Conservation (phyloP, 2,888 invertebrate species). For the Trachelus iudaicus region DNA sequence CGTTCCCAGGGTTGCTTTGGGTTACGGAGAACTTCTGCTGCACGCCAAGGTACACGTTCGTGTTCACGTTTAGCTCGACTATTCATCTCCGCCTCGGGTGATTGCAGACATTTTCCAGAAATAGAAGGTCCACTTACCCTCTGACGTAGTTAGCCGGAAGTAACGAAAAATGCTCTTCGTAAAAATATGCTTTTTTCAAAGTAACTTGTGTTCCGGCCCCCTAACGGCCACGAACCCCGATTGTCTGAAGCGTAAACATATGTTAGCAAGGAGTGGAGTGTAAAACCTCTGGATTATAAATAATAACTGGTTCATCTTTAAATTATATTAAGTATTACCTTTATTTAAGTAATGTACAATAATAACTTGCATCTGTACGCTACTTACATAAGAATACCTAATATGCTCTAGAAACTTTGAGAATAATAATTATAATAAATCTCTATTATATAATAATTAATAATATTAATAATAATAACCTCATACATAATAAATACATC, state of each 20-base stretch:
- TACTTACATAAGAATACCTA: slow-evolving; percentile 11
- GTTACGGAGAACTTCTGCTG: no score
- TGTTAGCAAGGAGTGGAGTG: neutral
- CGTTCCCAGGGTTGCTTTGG: no score
- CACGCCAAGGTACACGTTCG: no score
- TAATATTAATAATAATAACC: slow-evolving; percentile 27
- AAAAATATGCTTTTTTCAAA: no score
- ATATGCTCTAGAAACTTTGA: slow-evolving; percentile 3
- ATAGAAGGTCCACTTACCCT: no score
- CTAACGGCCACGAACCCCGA: neutral
- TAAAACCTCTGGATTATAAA: neutral
- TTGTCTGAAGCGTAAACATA: neutral
- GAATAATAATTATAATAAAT: slow-evolving; percentile 24
- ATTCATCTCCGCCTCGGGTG: no score
- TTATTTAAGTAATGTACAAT: slow-evolving; percentile 9
- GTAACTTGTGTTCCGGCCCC: no score
- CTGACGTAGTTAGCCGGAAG: no score
- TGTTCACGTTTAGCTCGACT: no score
- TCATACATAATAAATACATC: slow-evolving; percentile 47
- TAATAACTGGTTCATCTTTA: neutral
- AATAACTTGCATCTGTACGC: neutral
- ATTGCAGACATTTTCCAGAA: no score
- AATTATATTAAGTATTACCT: neutral
- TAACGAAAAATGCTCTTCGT: no score
- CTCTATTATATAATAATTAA: slow-evolving; percentile 30